Percentiles rank a stretch among this genome's conserved stretches.
These are phyloP conservation scores for Neoscelio sp. DNA, from an alignment of 2,888 invertebrate species.

Conservation along the genomic window DNA sequence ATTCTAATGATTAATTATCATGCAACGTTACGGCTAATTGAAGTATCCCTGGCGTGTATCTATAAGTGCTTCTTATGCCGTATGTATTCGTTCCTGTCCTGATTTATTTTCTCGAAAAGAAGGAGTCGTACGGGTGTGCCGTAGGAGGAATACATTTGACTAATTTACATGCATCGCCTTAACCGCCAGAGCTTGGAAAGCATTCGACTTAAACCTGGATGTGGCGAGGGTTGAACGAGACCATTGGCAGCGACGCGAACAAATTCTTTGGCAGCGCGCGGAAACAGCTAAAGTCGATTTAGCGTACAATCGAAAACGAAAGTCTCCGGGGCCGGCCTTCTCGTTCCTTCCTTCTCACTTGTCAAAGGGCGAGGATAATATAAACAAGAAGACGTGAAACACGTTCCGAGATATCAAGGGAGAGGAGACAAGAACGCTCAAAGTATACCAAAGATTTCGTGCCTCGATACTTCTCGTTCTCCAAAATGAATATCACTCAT, in stretches of 20 bases:
- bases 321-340: constrained; percentile 11
- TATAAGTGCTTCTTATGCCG: constrained; percentile 48
- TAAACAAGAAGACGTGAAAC: constrained; percentile 57
- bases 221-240: constrained; percentile 64
- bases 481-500: constrained; percentile 54
- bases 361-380: constrained; percentile 59
- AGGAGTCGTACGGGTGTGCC: constrained; percentile 58
- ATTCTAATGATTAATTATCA: constrained; percentile 57
- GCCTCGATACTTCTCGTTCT: constrained; percentile 50
- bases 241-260: constrained; percentile 45
- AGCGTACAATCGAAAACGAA: constrained; percentile 44
- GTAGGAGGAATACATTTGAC: constrained; percentile 69
- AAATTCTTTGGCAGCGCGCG: constrained; percentile 16
- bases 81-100: constrained; percentile 49
- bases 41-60: constrained; percentile 50
- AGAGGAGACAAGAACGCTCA: constrained; percentile 11
- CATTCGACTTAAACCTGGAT: constrained; percentile 63
- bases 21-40: constrained; percentile 52
- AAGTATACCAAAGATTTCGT: constrained; percentile 40
- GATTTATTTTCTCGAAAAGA: constrained; percentile 60
- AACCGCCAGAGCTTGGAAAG: constrained; percentile 46
- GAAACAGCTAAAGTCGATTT: constrained; percentile 38
- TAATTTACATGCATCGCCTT: constrained; percentile 69
- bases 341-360: constrained; percentile 13
- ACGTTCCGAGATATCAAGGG: constrained; percentile 46